Evolutionary conservation across 2,888 invertebrate genomes (phyloP).

Genomic region (Athripsodes cinereus): DNA sequence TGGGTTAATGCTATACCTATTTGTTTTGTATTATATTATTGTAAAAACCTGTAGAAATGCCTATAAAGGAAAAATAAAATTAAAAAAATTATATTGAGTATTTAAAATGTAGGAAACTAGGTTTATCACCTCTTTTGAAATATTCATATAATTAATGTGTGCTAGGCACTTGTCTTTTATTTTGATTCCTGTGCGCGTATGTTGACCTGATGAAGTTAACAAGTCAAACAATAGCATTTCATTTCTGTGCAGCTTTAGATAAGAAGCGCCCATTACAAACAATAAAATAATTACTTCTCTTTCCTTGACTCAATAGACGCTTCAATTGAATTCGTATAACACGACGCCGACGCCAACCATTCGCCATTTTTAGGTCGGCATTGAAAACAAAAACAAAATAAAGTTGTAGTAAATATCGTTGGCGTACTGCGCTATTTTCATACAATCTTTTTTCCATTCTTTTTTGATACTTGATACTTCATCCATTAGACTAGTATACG

Average conservation of each 20-base stretch:
- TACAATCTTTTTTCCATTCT: neutral
- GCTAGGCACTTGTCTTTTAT: too few species aligned
- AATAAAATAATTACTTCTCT: neutral
- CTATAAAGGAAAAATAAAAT: too few species aligned
- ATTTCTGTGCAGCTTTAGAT: neutral
- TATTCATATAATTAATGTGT: too few species aligned
- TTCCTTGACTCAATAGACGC: slow-evolving; percentile 1
- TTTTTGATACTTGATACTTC: neutral
- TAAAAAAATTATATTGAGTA: too few species aligned
- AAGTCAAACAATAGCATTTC: too few species aligned
- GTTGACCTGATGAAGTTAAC: too few species aligned
- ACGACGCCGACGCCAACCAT: slow-evolving; percentile 11
- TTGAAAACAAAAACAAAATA: slow-evolving; percentile 8
- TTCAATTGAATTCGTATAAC: slow-evolving; percentile 25
- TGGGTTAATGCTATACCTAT: too few species aligned
- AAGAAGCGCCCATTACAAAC: neutral
- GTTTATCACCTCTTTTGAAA: too few species aligned
- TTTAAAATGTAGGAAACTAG: too few species aligned
- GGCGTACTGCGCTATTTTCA: neutral
- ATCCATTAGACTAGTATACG: neutral
- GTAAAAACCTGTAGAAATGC: too few species aligned
- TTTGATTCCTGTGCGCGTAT: too few species aligned
- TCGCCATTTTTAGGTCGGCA: slow-evolving; percentile 5
- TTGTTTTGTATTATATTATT: too few species aligned
- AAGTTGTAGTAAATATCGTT: neutral